Conservation (phyloP, 2,113 vertebrate species). For the Aptenodytes forsteri region DNA sequence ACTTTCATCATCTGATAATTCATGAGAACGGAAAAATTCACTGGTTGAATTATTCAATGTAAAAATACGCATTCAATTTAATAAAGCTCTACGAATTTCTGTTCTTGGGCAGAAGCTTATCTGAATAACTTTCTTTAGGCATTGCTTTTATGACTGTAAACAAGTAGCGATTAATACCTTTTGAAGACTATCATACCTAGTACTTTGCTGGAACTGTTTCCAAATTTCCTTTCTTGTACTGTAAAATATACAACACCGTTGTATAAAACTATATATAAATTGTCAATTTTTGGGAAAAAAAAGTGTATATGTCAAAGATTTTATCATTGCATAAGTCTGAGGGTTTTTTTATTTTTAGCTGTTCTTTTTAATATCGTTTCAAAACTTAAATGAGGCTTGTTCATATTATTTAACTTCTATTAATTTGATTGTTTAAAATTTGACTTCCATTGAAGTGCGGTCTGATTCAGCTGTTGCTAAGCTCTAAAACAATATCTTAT, state of each 20-base stretch:
- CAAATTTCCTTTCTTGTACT: not conserved
- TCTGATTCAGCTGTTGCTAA: not conserved
- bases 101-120: not conserved
- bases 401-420: not conserved
- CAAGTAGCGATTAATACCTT: not conserved
- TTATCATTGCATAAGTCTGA: not conserved
- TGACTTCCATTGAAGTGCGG: not conserved
- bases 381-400: not conserved
- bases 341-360: not conserved
- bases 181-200: not conserved
- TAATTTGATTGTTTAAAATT: not conserved
- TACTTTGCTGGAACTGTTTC: not conserved
- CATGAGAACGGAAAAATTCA: not conserved
- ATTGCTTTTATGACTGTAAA: not conserved
- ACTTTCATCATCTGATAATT: not conserved
- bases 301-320: not conserved
- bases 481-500: not conserved
- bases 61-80: not conserved
- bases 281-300: not conserved
- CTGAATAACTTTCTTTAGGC: not conserved
- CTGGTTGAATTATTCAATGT: not conserved
- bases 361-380: not conserved
- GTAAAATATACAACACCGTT: not conserved
- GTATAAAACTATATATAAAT: not conserved
- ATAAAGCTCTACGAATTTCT: not conserved